Percentiles rank a stretch among this genome's conserved stretches.
Evolutionary conservation across 2,113 vertebrate species (phyloP).

Genomic region (Scophthalmus maximus): DNA sequence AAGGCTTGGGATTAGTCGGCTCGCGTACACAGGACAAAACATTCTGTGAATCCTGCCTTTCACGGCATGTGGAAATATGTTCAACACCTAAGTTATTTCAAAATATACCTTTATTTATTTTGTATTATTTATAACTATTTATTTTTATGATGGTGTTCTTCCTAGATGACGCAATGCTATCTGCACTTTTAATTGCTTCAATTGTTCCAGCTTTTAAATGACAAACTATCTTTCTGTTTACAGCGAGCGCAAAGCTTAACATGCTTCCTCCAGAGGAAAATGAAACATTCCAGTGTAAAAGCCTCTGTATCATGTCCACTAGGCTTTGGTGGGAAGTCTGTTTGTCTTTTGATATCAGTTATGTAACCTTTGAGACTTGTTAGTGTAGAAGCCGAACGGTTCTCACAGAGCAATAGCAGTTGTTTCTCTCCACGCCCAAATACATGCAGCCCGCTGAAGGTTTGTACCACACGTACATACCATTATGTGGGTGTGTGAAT

Average conservation of each 20-base stretch:
- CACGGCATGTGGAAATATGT: slow-evolving; percentile 33
- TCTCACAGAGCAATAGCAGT: slow-evolving; percentile 57
- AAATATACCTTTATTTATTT: slow-evolving; percentile 60
- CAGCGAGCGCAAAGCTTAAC: slow-evolving; percentile 25
- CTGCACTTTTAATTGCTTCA: slow-evolving; percentile 41
- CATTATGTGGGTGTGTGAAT: slow-evolving; percentile 14
- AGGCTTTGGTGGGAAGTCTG: slow-evolving; percentile 35
- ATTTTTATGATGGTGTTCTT: slow-evolving; percentile 57
- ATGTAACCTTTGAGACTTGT: slow-evolving; percentile 26
- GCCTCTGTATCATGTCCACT: slow-evolving; percentile 29
- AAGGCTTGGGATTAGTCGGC: slow-evolving; percentile 20
- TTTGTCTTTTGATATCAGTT: slow-evolving; percentile 66
- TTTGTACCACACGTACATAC: slow-evolving; percentile 3
- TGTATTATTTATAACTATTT: slow-evolving; percentile 67
- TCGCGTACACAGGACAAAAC: slow-evolving; percentile 31
- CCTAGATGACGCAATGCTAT: slow-evolving; percentile 26
- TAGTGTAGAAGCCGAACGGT: slow-evolving; percentile 44
- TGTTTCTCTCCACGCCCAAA: slow-evolving; percentile 42
- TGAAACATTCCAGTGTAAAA: slow-evolving; percentile 65
- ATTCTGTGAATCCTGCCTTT: slow-evolving; percentile 37
- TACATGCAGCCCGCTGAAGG: slow-evolving; percentile 6
- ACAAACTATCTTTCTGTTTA: slow-evolving; percentile 50
- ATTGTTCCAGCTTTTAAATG: slow-evolving; percentile 22
- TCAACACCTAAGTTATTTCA: slow-evolving; percentile 42
- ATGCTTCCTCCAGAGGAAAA: slow-evolving; percentile 31